Percentiles rank a stretch among this genome's conserved stretches.
These are phyloP conservation scores for Thalpophila matura DNA, from an alignment of 2,888 invertebrate genomes.

Conservation along the genomic window DNA sequence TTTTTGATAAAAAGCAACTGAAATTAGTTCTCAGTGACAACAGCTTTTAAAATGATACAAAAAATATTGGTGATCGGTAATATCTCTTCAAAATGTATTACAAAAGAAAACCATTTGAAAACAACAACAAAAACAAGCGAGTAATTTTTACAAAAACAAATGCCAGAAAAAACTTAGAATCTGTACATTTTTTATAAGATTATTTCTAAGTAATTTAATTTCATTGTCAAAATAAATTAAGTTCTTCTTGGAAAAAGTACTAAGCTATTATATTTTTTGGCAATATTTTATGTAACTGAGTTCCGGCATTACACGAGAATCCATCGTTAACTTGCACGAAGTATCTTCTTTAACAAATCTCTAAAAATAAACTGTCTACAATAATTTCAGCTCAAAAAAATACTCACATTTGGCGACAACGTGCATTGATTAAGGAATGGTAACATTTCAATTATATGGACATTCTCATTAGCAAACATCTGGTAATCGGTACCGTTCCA, in stretches of 20 bases:
- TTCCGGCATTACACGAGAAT: background rate
- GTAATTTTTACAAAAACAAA: slow-evolving; percentile 19
- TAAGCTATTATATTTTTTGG: background rate
- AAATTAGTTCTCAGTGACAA: background rate
- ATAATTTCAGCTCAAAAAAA: slow-evolving; percentile 8
- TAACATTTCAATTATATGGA: slow-evolving; percentile 49
- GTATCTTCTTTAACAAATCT: background rate
- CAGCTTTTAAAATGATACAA: background rate
- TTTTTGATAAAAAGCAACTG: slow-evolving; percentile 30
- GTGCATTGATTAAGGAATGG: slow-evolving; percentile 22
- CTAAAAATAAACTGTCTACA: background rate
- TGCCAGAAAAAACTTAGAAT: slow-evolving; percentile 4
- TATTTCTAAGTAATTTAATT: slow-evolving; percentile 19
- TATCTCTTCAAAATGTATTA: slow-evolving; percentile 1
- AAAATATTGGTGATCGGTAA: slow-evolving; percentile 4
- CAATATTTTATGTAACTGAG: slow-evolving; percentile 1
- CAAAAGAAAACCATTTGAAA: slow-evolving; percentile 32
- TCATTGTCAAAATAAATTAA: slow-evolving; percentile 36
- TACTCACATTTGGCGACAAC: slow-evolving; percentile 13
- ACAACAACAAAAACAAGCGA: slow-evolving; percentile 47
- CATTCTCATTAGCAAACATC: slow-evolving; percentile 22
- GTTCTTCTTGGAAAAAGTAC: slow-evolving; percentile 3
- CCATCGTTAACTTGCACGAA: too few relatives aligned
- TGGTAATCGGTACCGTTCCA: slow-evolving; percentile 24
- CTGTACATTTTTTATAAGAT: slow-evolving; percentile 17